A percentile compares a stretch with the other conserved stretches of the same genome.
Evolutionary conservation across 2,888 invertebrate genomes (phyloP).

Genomic region (Parasteatoda lunata): DNA sequence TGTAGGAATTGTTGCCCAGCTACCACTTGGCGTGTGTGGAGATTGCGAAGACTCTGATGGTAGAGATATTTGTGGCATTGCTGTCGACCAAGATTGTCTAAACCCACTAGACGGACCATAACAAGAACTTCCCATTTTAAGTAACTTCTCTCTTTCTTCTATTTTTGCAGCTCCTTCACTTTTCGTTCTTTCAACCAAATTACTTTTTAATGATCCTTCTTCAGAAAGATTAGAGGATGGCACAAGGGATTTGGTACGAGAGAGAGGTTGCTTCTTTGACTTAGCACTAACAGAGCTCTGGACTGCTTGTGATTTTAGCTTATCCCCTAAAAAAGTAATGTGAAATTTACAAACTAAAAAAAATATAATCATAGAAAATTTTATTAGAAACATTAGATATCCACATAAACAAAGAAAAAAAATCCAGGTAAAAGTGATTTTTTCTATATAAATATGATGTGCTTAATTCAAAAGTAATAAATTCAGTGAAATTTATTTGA

Average conservation of each 20-base stretch:
- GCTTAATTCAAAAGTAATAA: too few species aligned
- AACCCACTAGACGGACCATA: conserved; percentile 33
- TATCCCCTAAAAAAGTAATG: conserved; percentile 72
- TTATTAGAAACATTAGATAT: too few species aligned
- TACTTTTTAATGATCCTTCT: conserved; percentile 23
- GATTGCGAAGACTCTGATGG: conserved; percentile 46
- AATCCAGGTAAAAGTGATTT: too few species aligned
- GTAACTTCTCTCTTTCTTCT: conserved; percentile 49
- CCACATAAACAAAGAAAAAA: too few species aligned
- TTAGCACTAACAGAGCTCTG: conserved; percentile 73
- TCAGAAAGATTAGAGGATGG: conserved; percentile 70
- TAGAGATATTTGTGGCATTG: conserved; percentile 63
- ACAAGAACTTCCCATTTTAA: conserved; percentile 45
- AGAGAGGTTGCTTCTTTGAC: conserved; percentile 79
- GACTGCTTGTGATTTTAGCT: conserved; percentile 76
- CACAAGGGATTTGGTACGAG: conserved; percentile 82
- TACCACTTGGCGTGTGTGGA: conserved; percentile 39
- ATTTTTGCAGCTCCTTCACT: conserved; percentile 51
- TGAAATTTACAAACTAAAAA: not conserved
- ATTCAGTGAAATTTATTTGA: too few species aligned
- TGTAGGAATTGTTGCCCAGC: conserved; percentile 68
- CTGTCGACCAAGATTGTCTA: conserved; percentile 53
- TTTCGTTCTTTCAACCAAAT: conserved; percentile 58
- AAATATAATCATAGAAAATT: too few species aligned
- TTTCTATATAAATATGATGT: too few species aligned